A percentile compares a stretch with the other conserved stretches of the same genome.
Conservation (phyloP, 2,797 vertebrate species). For the Denticeps clupeoides region DNA sequence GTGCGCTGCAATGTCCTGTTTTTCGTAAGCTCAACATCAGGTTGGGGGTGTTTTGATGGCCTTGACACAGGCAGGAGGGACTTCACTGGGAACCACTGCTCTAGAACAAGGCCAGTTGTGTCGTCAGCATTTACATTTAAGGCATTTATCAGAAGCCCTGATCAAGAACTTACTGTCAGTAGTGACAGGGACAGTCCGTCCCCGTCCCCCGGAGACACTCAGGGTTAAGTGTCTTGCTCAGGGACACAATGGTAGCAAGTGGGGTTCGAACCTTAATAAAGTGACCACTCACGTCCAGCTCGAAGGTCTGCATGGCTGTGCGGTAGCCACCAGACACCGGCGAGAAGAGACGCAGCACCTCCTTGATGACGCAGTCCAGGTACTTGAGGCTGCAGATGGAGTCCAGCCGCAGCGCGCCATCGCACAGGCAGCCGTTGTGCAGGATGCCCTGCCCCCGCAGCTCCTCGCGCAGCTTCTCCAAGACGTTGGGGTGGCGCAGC, state of each 20-base stretch:
- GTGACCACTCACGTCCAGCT: slow-evolving; percentile 78
- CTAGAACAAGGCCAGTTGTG: no score
- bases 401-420: slow-evolving; percentile 76
- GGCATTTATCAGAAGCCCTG: no score
- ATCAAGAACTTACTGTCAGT: no score
- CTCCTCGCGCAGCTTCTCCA: slow-evolving; percentile 88
- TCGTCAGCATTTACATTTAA: no score
- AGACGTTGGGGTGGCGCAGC: slow-evolving; percentile 75
- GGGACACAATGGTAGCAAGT: slow-evolving; percentile 7
- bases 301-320: slow-evolving; percentile 93
- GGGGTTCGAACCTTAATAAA: background rate
- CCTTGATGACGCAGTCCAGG: slow-evolving; percentile 96
- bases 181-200: no score
- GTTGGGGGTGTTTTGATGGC: no score
- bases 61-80: no score
- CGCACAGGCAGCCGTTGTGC: slow-evolving; percentile 81
- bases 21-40: no score
- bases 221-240: no score
- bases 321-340: slow-evolving; percentile 90
- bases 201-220: no score
- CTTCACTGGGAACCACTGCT: no score
- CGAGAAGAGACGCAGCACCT: slow-evolving; percentile 87
- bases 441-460: slow-evolving; percentile 74
- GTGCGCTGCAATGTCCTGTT: no score
- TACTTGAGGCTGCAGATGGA: slow-evolving; percentile 76